Evolutionary conservation across 2,113 vertebrate genomes (phyloP).

Genomic region (Tamias sibiricus): DNA sequence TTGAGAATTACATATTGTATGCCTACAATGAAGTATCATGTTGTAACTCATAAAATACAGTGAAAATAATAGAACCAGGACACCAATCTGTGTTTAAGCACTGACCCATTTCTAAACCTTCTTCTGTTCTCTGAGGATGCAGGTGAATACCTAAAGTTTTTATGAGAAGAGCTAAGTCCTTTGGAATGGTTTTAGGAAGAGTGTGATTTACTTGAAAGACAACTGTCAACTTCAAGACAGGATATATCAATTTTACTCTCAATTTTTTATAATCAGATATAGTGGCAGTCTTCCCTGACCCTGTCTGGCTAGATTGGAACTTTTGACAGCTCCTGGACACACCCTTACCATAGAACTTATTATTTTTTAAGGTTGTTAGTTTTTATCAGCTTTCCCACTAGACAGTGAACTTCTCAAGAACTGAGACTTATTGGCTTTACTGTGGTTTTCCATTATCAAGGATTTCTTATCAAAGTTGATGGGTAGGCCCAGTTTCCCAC

Average conservation of each 20-base stretch:
- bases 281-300: neutral
- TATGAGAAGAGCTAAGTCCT: neutral
- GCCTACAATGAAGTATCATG: neutral
- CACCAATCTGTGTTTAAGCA: neutral
- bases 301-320: neutral
- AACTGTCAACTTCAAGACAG: neutral
- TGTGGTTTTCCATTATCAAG: neutral
- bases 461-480: neutral
- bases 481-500: neutral
- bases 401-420: slow-evolving; percentile 19
- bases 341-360: neutral
- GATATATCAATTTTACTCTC: too few relatives aligned
- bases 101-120: neutral
- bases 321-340: neutral
- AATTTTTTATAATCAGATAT: neutral
- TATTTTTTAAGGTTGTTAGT: neutral
- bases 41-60: neutral
- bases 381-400: neutral
- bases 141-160: neutral
- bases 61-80: neutral
- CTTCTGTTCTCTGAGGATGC: neutral
- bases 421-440: neutral
- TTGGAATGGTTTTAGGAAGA: neutral
- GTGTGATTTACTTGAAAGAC: neutral
- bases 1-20: neutral